phyloP scores from a whole-genome alignment of 2,113 vertebrate species.

The Phyllostomus discolor region DNA sequence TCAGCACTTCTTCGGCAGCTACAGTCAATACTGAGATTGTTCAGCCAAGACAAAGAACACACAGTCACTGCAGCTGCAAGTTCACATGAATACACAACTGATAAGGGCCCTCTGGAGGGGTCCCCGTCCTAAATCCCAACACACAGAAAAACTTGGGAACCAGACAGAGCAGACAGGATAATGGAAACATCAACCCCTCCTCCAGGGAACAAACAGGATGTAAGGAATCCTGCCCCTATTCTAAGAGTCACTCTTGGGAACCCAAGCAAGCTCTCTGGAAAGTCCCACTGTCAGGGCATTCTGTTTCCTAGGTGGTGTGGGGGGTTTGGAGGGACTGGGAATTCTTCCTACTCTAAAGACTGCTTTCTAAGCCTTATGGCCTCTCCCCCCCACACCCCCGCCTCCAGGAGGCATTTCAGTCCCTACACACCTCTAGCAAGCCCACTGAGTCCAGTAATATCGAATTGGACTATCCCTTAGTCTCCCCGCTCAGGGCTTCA shows the following conservation, averaged over 20 bases:
- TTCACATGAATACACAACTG: neutral
- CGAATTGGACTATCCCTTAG: neutral
- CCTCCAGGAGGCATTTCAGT: neutral
- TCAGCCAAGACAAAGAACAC: conserved; percentile 19
- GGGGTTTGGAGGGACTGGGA: neutral
- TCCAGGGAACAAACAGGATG: conserved; percentile 4
- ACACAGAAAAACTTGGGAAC: conserved; percentile 20
- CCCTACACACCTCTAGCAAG: neutral
- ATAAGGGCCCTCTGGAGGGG: neutral
- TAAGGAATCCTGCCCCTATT: neutral
- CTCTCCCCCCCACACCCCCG: neutral
- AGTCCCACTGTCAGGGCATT: neutral
- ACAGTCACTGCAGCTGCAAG: neutral
- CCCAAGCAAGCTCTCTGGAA: neutral
- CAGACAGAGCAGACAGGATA: neutral
- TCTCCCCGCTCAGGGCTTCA: neutral
- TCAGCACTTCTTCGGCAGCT: neutral
- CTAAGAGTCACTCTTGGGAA: neutral
- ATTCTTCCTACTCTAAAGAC: neutral
- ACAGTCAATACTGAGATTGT: conserved; percentile 5
- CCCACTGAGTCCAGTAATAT: neutral
- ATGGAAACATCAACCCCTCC: conserved; percentile 12
- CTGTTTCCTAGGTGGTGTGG: neutral
- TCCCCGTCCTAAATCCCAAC: conserved; percentile 5
- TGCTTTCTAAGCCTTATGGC: neutral